Evolutionary conservation across 2,888 invertebrate species (phyloP).

Genomic region (Dicyrtomina minuta): DNA sequence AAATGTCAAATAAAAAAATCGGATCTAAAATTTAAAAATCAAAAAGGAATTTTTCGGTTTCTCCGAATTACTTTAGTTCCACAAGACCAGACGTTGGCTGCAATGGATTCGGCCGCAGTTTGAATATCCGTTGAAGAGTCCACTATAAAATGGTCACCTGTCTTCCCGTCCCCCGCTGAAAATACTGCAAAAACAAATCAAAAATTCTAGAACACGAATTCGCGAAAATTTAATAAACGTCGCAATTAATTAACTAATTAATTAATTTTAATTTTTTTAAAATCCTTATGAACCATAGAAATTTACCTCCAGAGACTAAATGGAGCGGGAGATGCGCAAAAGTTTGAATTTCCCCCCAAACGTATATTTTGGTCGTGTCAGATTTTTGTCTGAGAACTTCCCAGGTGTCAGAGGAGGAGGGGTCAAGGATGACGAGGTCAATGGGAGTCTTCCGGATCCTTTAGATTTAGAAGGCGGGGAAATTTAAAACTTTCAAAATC

Average conservation of each 20-base stretch:
- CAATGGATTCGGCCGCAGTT: conserved; percentile 37
- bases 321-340: not conserved
- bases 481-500: too few relatives aligned
- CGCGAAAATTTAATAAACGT: not conserved
- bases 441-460: conserved; percentile 34
- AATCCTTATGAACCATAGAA: not conserved
- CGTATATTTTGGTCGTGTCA: not conserved
- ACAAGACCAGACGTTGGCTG: conserved; percentile 31
- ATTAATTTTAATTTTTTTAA: not conserved
- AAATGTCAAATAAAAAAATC: not conserved
- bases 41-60: not conserved
- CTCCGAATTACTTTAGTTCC: conserved; percentile 37
- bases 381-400: conserved; percentile 7
- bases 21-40: too few relatives aligned
- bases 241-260: too few relatives aligned
- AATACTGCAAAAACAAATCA: conserved; percentile 6
- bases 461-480: not conserved
- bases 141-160: conserved; percentile 37
- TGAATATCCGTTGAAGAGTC: conserved; percentile 42
- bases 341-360: conserved; percentile 9
- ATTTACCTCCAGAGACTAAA: conserved; percentile 11
- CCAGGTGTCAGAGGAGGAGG: conserved; percentile 5
- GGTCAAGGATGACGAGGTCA: conserved; percentile 32
- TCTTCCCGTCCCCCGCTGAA: not conserved
- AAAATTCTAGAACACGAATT: not conserved